Base-by-base conservation (phyloP, 2,113 vertebrate genomes). In the Syngnathoides biaculeatus region DNA sequence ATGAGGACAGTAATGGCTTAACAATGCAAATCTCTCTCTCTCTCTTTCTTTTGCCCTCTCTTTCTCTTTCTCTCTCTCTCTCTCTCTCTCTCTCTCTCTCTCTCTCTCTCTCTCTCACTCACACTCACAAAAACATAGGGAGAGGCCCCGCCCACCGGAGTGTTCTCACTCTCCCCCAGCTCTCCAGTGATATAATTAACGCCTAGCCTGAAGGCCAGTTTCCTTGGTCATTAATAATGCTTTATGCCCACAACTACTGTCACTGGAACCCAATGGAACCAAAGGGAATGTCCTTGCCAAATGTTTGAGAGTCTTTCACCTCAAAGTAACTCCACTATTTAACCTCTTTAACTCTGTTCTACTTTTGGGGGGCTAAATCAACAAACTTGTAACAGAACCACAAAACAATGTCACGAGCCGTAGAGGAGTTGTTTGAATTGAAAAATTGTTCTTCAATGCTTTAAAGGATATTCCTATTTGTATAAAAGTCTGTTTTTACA, bases 161-260 rank as follows among this genome's bases (percentile, higher is more conserved):
- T 75, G 80, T 64, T 74, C 59, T 4, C 72, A 64, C 79, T 76
- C 79, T 86, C 83, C 77, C 72, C 80, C 77, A 83, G 78, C 84
- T 88, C 84, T 87, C 81, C 72, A 74, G 86, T 86, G 84, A 87
- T 90, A 92, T 92, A 91, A 92, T 92, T 91, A 93, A 92, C 86
- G 79, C 83, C 81, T 87, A 70, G 85, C 88, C 89, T 83, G 85
- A 87, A 88, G 91, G 85, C 87, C 84, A 85, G 79, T 88, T 86
- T 89, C 85, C 86, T 81, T 75, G 79, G 85, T 89, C 90, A 91
- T 92, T 91, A 91, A 90, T 91, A 91, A 87, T 80, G 83, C 81
- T 88, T 90, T 87, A 86, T 86, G 85, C 84, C 88, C 86, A 79
- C 80, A 74, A 61, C 83, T 84, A 80, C 82, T 88, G 86, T 88